A percentile compares a stretch with the other conserved stretches of the same genome.
These are phyloP conservation scores for Addax nasomaculatus DNA, from an alignment of 2,113 vertebrate genomes.

Conservation along the genomic window DNA sequence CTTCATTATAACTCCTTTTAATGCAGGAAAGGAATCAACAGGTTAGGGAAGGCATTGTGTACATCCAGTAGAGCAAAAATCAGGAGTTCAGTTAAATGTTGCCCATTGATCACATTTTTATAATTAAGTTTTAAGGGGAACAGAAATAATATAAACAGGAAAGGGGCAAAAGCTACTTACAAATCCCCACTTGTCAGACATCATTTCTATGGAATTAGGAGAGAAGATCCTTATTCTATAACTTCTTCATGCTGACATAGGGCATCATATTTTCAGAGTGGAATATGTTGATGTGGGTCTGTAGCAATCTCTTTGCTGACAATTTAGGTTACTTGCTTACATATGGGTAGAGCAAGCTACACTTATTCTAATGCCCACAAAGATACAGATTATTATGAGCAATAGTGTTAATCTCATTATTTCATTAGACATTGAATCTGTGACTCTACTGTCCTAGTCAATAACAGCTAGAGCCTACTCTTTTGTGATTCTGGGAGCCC, in stretches of 20 bases:
- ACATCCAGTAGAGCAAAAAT: background rate
- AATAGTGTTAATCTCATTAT: background rate
- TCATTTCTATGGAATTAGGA: background rate
- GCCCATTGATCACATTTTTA: background rate
- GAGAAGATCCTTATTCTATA: background rate
- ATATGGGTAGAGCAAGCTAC: background rate
- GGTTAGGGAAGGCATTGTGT: background rate
- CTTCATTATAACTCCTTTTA: background rate
- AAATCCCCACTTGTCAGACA: background rate
- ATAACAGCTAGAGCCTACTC: background rate
- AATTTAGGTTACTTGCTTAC: background rate
- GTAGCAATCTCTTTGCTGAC: background rate
- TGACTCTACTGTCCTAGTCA: background rate
- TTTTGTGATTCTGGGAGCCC: background rate
- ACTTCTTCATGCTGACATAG: background rate
- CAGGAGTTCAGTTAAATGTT: background rate
- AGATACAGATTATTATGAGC: background rate
- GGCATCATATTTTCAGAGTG: background rate
- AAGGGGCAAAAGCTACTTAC: background rate
- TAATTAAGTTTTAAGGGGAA: background rate
- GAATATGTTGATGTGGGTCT: background rate
- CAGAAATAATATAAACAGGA: background rate
- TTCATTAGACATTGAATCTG: background rate
- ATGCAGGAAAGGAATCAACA: background rate
- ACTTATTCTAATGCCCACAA: background rate